phyloP scores from a whole-genome alignment of 2,797 vertebrate species.

The Alca torda region DNA sequence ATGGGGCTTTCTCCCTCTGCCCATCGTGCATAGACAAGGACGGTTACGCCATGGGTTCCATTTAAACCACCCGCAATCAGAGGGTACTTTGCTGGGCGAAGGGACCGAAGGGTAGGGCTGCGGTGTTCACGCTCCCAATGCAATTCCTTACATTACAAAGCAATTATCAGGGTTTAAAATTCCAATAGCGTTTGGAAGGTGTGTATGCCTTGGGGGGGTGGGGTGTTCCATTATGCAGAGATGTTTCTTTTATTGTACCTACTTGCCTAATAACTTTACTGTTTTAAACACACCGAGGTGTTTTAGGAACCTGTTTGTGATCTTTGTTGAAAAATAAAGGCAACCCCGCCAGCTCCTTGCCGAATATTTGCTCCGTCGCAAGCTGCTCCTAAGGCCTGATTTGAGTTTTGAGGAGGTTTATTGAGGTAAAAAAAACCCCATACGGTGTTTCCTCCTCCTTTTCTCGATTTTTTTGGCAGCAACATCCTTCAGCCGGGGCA shows the following conservation, averaged over 20 bases:
- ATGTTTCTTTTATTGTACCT: slow-evolving; percentile 48
- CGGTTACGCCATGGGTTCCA: background rate
- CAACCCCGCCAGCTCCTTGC: background rate
- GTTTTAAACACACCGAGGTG: background rate
- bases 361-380: accelerated
- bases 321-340: slow-evolving; percentile 42
- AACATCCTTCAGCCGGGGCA: background rate
- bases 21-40: too few relatives aligned
- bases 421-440: background rate
- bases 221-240: background rate
- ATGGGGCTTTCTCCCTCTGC: too few relatives aligned
- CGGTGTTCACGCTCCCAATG: background rate
- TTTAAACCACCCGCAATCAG: background rate
- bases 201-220: background rate
- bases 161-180: slow-evolving; percentile 56
- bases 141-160: slow-evolving; percentile 48
- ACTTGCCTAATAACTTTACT: background rate
- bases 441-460: background rate
- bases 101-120: background rate
- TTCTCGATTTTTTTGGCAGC: background rate
- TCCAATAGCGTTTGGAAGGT: background rate
- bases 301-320: background rate
- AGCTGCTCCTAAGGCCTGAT: background rate
- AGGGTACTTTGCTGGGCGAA: background rate
- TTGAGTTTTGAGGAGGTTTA: background rate